phyloP scores from a whole-genome alignment of 2,113 vertebrate genomes.

The Ramphastos sulfuratus region DNA sequence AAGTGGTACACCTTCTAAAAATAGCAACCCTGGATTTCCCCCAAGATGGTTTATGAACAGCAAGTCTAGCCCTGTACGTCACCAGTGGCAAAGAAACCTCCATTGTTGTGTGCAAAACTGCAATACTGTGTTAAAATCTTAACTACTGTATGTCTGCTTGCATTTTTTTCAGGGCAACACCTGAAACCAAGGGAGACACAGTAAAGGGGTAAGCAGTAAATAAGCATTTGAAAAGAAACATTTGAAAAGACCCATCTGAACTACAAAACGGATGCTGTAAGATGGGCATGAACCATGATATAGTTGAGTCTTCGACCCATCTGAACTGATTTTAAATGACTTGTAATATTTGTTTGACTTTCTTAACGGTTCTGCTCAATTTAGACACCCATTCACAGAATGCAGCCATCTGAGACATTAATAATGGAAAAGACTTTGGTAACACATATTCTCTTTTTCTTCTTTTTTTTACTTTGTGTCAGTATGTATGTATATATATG shows the following conservation, averaged over 20 bases:
- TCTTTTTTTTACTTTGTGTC: background rate
- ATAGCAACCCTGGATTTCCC: background rate
- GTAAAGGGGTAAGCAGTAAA: background rate
- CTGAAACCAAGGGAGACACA: background rate
- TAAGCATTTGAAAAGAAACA: background rate
- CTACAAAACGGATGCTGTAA: background rate
- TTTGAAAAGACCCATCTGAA: too few species aligned
- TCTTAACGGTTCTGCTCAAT: background rate
- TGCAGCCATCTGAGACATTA: background rate
- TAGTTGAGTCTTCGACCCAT: background rate
- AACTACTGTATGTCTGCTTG: background rate
- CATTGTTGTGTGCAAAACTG: background rate
- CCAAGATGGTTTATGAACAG: background rate
- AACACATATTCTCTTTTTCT: background rate
- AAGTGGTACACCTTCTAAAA: background rate
- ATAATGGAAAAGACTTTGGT: background rate
- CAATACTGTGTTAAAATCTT: background rate
- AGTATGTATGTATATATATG: background rate
- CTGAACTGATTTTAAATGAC: background rate
- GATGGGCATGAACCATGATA: background rate
- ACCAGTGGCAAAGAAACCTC: background rate
- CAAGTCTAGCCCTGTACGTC: background rate
- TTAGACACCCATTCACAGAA: conserved; percentile 9
- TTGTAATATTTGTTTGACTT: background rate
- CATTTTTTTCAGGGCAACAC: background rate